A percentile compares a stretch with the other conserved stretches of the same genome.
Evolutionary conservation across 2,888 invertebrate species (phyloP).

Genomic region (Aphodius sticticus): DNA sequence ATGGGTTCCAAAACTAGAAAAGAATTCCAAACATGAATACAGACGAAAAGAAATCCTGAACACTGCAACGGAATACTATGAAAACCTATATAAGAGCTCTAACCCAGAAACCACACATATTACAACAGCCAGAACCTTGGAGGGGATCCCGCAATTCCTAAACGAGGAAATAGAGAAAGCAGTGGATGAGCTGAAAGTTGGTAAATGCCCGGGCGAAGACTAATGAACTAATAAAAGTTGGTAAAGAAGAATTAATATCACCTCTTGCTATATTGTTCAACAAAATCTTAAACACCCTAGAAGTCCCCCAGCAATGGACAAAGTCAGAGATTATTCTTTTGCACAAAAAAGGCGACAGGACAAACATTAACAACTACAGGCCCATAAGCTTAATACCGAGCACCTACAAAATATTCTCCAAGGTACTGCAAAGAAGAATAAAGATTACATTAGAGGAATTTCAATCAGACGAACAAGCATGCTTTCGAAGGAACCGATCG

Average conservation of each 20-base stretch:
- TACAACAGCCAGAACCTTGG: background rate
- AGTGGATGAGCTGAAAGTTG: background rate
- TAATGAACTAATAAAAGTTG: background rate
- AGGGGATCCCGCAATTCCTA: background rate
- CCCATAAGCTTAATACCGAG: background rate
- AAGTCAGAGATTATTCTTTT: background rate
- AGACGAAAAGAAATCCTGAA: background rate
- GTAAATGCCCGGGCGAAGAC: background rate
- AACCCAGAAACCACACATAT: background rate
- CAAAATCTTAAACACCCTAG: background rate
- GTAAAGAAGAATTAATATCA: background rate
- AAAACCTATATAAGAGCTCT: background rate
- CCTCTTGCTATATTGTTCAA: background rate
- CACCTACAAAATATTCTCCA: background rate
- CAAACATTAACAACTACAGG: background rate
- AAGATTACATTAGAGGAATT: background rate
- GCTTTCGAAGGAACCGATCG: background rate
- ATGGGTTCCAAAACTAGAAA: background rate
- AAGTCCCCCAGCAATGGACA: background rate
- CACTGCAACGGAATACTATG: background rate
- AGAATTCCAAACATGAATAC: background rate
- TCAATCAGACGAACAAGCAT: background rate
- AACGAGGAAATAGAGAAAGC: background rate
- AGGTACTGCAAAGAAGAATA: background rate
- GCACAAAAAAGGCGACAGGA: background rate